Conservation (phyloP, 92 coral and sea anemone species). For the Porites lobata region DNA sequence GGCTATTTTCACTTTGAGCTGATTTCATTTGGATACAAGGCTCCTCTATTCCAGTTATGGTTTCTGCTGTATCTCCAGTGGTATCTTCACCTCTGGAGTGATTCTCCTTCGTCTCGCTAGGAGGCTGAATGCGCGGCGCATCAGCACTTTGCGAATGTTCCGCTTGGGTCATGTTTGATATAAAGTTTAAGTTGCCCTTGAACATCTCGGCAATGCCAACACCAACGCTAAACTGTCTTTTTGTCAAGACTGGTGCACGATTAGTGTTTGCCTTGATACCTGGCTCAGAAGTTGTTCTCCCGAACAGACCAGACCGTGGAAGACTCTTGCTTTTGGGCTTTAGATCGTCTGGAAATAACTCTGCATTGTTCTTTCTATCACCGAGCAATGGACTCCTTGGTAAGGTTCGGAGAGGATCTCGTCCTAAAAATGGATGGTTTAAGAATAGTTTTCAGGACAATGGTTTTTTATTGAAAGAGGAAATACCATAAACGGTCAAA, state of each 20-base stretch:
- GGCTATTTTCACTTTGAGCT: slow-evolving; percentile 3
- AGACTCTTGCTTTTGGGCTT: not conserved
- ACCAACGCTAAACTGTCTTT: slow-evolving; percentile 21
- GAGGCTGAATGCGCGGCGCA: not conserved
- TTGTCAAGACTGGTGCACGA: slow-evolving; percentile 16
- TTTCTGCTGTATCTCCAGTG: not conserved
- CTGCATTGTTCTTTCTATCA: slow-evolving; percentile 9
- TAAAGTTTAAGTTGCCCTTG: not conserved
- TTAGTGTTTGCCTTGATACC: not conserved
- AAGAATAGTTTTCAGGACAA: not conserved
- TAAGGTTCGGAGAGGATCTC: slow-evolving; percentile 11
- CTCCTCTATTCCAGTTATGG: slow-evolving; percentile 5
- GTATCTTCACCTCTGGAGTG: not conserved
- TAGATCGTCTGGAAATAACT: not conserved
- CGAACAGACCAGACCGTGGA: not conserved
- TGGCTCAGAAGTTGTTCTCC: not conserved
- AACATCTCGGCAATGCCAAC: slow-evolving; percentile 11
- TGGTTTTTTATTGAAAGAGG: too few species aligned
- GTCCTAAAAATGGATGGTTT: slow-evolving; percentile 1
- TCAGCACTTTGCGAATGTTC: not conserved
- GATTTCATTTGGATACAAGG: slow-evolving; percentile 25
- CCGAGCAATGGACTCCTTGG: slow-evolving; percentile 18
- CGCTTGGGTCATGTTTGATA: not conserved
- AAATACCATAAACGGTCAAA: too few species aligned
- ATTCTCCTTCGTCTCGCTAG: not conserved